Evolutionary conservation across 2,888 invertebrate species (phyloP).

Genomic region (Cataglyphis albicans): DNA sequence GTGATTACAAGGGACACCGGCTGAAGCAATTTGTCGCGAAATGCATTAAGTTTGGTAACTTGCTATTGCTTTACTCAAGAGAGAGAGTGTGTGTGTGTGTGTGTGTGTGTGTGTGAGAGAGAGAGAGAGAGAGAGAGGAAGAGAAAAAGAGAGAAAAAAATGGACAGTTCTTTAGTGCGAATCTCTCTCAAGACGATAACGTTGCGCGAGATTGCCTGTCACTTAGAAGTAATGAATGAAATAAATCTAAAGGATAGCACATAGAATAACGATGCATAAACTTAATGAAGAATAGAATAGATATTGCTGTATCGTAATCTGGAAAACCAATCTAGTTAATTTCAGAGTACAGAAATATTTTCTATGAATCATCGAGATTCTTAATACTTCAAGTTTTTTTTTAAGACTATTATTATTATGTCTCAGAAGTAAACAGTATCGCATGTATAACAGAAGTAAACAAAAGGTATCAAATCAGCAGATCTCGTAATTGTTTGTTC

Average conservation of each 20-base stretch:
- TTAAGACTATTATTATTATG: not conserved
- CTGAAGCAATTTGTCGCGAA: conserved; percentile 41
- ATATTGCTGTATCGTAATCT: not conserved
- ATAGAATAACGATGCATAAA: not conserved
- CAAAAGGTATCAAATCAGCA: not conserved
- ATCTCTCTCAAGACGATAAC: not conserved
- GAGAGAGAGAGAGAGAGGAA: not conserved
- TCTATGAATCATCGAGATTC: not conserved
- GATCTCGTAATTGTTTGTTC: conserved; percentile 1
- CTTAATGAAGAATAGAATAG: not conserved
- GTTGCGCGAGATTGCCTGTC: not conserved
- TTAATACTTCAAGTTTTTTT: not conserved
- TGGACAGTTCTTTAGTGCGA: conserved; percentile 17
- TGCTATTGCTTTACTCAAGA: conserved; percentile 13
- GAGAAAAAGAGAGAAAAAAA: not conserved
- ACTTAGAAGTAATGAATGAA: not conserved
- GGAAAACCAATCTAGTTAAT: not conserved
- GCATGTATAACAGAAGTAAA: not conserved
- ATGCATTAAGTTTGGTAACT: conserved; percentile 34
- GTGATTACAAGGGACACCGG: conserved; percentile 15
- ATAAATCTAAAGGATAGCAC: not conserved
- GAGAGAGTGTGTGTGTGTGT: too few species aligned
- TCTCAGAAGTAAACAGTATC: not conserved
- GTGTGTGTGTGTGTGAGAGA: not conserved
- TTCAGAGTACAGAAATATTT: not conserved